Evolutionary conservation across 37 sponge, comb jelly and placozoan species (phyloP).

Genomic region (Bolinopsis microptera): DNA sequence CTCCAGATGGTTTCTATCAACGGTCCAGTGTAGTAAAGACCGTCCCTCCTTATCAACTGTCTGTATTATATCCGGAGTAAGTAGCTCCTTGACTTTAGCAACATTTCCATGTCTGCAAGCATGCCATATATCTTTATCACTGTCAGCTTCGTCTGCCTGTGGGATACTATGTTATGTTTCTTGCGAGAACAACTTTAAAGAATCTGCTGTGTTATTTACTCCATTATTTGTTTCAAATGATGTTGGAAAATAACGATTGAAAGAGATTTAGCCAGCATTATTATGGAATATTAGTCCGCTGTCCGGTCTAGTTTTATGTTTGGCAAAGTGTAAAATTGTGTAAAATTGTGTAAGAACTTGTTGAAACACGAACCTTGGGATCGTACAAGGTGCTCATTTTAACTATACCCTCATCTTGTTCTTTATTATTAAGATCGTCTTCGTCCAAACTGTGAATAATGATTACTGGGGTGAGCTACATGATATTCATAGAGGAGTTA

Average conservation of each 20-base stretch:
- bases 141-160: background rate
- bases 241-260: background rate
- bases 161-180: background rate
- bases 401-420: background rate
- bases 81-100: background rate
- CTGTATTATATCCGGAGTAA: background rate
- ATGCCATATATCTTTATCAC: background rate
- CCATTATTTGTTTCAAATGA: background rate
- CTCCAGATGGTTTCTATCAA: constrained; percentile 8
- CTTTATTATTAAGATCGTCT: background rate
- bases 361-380: constrained; percentile 35
- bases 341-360: too few species aligned
- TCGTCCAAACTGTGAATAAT: constrained; percentile 17
- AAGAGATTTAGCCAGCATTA: background rate
- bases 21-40: constrained; percentile 10
- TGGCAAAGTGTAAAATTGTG: too few species aligned
- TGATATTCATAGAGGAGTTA: too few species aligned
- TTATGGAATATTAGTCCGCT: too few species aligned
- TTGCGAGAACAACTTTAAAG: background rate
- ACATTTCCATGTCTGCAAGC: constrained; percentile 31
- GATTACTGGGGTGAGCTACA: too few species aligned
- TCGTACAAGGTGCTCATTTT: constrained; percentile 27
- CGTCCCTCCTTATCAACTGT: background rate
- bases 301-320: too few species aligned
- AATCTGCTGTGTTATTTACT: too few species aligned